Evolutionary conservation across 2,797 vertebrate species (phyloP), one percentile per base, ranked within the genome.

Genomic region (Mus spretus): DNA sequence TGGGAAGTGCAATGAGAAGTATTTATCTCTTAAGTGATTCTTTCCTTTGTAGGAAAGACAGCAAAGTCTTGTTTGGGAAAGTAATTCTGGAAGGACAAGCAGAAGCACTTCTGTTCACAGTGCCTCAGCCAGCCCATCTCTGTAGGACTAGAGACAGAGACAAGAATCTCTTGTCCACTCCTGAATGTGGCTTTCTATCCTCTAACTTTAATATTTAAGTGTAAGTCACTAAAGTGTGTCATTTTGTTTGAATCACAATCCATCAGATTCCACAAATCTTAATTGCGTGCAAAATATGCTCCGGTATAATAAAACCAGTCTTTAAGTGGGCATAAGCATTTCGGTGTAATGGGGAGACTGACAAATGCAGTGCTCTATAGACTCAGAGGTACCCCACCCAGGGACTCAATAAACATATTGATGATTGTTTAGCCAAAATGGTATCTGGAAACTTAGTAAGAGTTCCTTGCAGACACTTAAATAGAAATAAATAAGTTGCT

Each of bases 181-280:
- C 4, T 93, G 50, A 15, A 8, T 34, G 44, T 44, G 88, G 87
- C 87, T 22, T 1, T 80, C 28, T 13, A 19, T 24, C 44, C 79
- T 89, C 63, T 89, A 11, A 7, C 17, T 96, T 95, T 59, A 47
- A 53, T n/a, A 44, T 57, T 94, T 95, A 61, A 75, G 57, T 92
- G 20, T 3, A 90, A 44, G 53, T 96, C 81, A 50, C 53, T 57
- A 86, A n/a, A 93, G 24, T 77, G 65, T 65, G 63, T 70, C 3
- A 61, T 97, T 65, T 96, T 96, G 14, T 61, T 13, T 95, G 91
- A 93, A 97, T 89, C 37, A 53, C 85, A 72, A n/a, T n/a, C 88
- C 50, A 63, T 63, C 74, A 37, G 37, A 83, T 37, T 55, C 53
- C 50, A 22, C 74, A 91, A 88, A 65, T 90, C 3, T 89, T 94